Evolutionary conservation across 2,113 vertebrate genomes (phyloP).

Genomic region (Gambusia affinis): DNA sequence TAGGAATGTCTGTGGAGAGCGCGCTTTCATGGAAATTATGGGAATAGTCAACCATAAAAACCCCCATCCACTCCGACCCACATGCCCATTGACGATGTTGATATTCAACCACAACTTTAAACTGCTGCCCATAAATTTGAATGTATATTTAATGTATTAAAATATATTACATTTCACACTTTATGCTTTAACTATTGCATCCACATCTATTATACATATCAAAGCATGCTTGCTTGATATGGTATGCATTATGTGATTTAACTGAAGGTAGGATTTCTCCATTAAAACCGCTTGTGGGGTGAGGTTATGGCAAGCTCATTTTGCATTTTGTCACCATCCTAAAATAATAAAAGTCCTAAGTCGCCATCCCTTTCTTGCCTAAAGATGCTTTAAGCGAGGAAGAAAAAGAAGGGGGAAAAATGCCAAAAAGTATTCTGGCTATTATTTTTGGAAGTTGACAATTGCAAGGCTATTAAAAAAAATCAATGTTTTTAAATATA

Average conservation of each 20-base stretch:
- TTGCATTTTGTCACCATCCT: background rate
- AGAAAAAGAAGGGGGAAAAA: too few relatives aligned
- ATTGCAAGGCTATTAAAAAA: too few relatives aligned
- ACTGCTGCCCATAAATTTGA: background rate
- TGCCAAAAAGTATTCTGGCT: too few relatives aligned
- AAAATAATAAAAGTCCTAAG: too few relatives aligned
- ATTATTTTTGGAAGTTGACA: too few relatives aligned
- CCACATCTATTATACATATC: too few relatives aligned
- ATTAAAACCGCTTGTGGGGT: background rate
- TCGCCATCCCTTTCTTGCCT: too few relatives aligned
- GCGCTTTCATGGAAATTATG: conserved; percentile 60
- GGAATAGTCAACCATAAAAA: conserved; percentile 34
- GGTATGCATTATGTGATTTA: background rate
- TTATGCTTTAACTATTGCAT: background rate
- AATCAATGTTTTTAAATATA: background rate
- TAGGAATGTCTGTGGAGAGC: conserved; percentile 67
- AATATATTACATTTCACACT: background rate
- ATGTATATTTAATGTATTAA: background rate
- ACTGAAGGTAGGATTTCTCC: background rate
- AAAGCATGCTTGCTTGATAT: too few relatives aligned
- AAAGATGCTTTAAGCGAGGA: too few relatives aligned
- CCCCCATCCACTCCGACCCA: background rate
- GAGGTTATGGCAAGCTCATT: background rate
- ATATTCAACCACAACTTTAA: background rate
- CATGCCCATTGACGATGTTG: background rate